Conservation (phyloP, 2,888 invertebrate species). For the Didymodactylos carnosus region DNA sequence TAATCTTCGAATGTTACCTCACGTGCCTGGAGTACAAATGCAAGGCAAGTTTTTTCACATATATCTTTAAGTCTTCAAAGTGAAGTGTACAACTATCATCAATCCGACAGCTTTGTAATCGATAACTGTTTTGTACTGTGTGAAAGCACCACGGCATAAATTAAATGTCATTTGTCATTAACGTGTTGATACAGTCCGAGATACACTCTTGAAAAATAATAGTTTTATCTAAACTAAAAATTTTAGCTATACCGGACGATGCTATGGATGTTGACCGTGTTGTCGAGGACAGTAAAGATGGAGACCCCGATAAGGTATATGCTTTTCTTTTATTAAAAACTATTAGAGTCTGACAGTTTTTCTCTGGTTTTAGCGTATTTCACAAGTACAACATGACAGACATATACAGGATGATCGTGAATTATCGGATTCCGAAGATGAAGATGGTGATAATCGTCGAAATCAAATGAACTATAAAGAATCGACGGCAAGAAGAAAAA, state of each 20-base stretch:
- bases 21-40: constrained; percentile 86
- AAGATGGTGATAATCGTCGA: constrained; percentile 10
- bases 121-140: too few species aligned
- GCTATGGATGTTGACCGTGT: constrained; percentile 11
- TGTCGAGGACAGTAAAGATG: constrained; percentile 6
- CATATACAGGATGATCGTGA: constrained; percentile 10
- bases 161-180: too few species aligned
- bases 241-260: constrained; percentile 20
- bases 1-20: constrained; percentile 83
- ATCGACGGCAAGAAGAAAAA: not conserved
- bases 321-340: not conserved
- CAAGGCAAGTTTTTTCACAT: constrained; percentile 28
- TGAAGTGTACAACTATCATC: too few species aligned
- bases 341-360: not conserved
- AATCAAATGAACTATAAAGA: constrained; percentile 3
- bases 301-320: constrained; percentile 1
- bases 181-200: too few species aligned
- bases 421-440: constrained; percentile 10
- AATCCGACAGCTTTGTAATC: too few species aligned
- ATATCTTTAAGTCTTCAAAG: too few species aligned
- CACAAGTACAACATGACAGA: not conserved
- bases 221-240: not conserved
- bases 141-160: too few species aligned
- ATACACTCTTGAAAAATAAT: too few species aligned
- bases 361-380: not conserved